phyloP scores from a whole-genome alignment of 2,113 vertebrate genomes.

The Mobula hypostoma region DNA sequence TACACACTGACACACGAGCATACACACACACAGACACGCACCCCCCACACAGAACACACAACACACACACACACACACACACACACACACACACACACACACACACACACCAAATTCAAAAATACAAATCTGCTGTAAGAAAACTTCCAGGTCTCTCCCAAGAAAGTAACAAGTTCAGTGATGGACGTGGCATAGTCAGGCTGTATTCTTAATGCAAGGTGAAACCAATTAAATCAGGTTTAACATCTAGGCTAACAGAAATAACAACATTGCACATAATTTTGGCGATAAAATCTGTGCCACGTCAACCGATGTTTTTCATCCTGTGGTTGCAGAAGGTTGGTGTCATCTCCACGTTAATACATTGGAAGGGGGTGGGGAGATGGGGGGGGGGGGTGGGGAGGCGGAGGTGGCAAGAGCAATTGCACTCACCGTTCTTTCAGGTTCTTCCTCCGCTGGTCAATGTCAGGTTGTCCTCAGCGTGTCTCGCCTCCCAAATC shows the following conservation, averaged over 20 bases:
- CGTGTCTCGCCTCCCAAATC: slow-evolving; percentile 53
- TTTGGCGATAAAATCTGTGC: not conserved
- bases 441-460: not conserved
- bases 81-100: too few relatives aligned
- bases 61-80: not conserved
- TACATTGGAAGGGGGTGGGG: not conserved
- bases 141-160: not conserved
- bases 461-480: slow-evolving; percentile 34
- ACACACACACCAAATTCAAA: not conserved
- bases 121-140: not conserved
- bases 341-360: not conserved
- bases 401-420: not conserved
- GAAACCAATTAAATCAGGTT: not conserved
- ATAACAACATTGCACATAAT: not conserved
- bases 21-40: not conserved
- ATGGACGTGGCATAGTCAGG: not conserved
- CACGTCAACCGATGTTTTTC: not conserved
- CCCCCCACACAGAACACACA: not conserved
- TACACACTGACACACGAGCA: too few relatives aligned
- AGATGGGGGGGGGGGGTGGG: not conserved
- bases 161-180: not conserved
- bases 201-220: not conserved
- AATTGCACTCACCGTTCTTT: slow-evolving; percentile 19
- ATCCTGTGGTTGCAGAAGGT: not conserved
- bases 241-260: not conserved